Conservation (phyloP, 2,888 invertebrate genomes). For the Caenorhabditis japonica region DNA sequence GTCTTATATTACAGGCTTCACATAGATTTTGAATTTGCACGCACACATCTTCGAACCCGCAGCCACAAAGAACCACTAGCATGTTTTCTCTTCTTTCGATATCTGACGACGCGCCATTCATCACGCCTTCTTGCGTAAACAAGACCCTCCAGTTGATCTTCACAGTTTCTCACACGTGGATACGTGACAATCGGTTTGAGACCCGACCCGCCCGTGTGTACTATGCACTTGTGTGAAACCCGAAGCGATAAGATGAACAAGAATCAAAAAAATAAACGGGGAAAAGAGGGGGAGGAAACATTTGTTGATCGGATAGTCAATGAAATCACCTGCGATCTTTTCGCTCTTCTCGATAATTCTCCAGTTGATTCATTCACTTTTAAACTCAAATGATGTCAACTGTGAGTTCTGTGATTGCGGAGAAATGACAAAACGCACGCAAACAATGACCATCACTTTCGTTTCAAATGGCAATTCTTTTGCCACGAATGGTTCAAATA, state of each 20-base stretch:
- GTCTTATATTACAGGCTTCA: too few relatives aligned
- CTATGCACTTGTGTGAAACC: conserved; percentile 44
- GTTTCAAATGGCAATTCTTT: conserved; percentile 18
- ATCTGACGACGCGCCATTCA: conserved; percentile 2
- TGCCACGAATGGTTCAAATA: conserved; percentile 23
- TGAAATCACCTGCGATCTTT: conserved; percentile 26
- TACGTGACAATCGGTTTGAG: conserved; percentile 28
- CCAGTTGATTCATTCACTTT: neutral
- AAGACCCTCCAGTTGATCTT: conserved; percentile 17
- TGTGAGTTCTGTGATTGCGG: neutral
- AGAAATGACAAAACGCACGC: neutral
- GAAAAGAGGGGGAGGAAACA: conserved; percentile 1
- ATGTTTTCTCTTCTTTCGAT: neutral
- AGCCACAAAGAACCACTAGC: conserved; percentile 17
- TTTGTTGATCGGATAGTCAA: neutral
- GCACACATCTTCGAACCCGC: neutral
- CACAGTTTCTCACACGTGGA: conserved; percentile 15
- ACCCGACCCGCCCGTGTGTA: conserved; percentile 12
- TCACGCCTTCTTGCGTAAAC: conserved; percentile 30
- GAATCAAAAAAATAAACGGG: neutral
- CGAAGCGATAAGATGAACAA: conserved; percentile 15
- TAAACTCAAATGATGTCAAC: conserved; percentile 22
- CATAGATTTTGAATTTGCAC: neutral
- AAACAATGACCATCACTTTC: conserved; percentile 10
- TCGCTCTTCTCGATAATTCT: neutral